Conservation (phyloP, 2,797 vertebrate species). For the Streptopelia turtur region DNA sequence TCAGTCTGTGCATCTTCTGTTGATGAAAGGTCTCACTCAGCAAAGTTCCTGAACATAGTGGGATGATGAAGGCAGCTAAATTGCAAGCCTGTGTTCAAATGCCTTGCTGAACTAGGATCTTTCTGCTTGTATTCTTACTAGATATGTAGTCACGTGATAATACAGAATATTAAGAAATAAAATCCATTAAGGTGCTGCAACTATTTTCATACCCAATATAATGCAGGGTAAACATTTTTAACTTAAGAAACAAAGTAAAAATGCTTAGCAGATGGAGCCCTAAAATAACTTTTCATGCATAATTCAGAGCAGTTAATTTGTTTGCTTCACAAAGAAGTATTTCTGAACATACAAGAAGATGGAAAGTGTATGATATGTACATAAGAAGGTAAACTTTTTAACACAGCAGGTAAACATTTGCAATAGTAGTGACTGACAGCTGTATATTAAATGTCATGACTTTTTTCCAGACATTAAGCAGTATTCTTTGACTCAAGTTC, state of each 20-base stretch:
- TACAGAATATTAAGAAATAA: not conserved
- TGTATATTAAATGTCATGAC: not conserved
- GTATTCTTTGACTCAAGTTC: not conserved
- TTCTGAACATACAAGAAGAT: conserved; percentile 4
- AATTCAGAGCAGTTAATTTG: not conserved
- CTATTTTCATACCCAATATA: not conserved
- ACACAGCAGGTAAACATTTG: not conserved
- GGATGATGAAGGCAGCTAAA: not conserved
- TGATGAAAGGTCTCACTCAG: not conserved
- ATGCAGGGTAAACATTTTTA: not conserved
- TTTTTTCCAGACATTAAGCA: not conserved
- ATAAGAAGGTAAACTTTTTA: not conserved
- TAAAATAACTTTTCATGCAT: conserved; percentile 17
- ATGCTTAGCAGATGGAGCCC: not conserved
- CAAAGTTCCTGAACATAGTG: not conserved
- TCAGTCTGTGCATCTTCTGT: not conserved
- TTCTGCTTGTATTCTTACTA: not conserved
- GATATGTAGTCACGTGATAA: not conserved
- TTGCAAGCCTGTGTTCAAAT: not conserved
- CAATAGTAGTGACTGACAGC: not conserved
- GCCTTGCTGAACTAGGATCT: not conserved
- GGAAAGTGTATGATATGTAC: not conserved
- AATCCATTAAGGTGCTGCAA: not conserved
- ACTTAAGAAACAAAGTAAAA: not conserved
- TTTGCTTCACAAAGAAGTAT: not conserved